Percentiles rank a stretch among this genome's conserved stretches.
phyloP scores from a whole-genome alignment of 2,888 invertebrate genomes.

The Resseliella maxima region DNA sequence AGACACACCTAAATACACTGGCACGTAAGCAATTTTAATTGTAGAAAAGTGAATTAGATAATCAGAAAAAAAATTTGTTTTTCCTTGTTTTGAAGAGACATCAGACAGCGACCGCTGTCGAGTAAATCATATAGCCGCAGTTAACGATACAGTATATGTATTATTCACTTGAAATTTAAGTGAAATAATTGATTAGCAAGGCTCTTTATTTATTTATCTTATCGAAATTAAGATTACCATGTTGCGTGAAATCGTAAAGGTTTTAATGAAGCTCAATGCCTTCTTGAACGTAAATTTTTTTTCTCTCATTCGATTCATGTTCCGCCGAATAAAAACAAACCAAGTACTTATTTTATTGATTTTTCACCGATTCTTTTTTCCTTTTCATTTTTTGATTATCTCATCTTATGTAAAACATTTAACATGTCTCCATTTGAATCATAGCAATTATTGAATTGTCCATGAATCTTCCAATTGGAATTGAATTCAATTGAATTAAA shows the following conservation, averaged over 20 bases:
- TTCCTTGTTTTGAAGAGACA: too few species aligned
- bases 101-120: not conserved
- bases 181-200: not conserved
- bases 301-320: not conserved
- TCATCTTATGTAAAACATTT: not conserved
- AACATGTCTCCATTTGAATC: not conserved
- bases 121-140: not conserved
- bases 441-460: not conserved
- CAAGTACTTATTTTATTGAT: slow-evolving; percentile 13
- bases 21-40: slow-evolving; percentile 25
- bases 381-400: not conserved
- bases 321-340: not conserved
- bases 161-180: not conserved
- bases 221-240: not conserved
- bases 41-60: slow-evolving; percentile 16
- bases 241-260: not conserved
- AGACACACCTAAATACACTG: not conserved
- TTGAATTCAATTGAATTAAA: not conserved
- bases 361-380: not conserved
- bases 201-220: slow-evolving; percentile 12
- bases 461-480: slow-evolving; percentile 46
- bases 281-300: not conserved
- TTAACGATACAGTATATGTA: not conserved
- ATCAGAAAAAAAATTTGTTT: not conserved
- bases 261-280: not conserved